Evolutionary conservation across 2,888 invertebrate genomes (phyloP).

Genomic region (Alcis repandata): DNA sequence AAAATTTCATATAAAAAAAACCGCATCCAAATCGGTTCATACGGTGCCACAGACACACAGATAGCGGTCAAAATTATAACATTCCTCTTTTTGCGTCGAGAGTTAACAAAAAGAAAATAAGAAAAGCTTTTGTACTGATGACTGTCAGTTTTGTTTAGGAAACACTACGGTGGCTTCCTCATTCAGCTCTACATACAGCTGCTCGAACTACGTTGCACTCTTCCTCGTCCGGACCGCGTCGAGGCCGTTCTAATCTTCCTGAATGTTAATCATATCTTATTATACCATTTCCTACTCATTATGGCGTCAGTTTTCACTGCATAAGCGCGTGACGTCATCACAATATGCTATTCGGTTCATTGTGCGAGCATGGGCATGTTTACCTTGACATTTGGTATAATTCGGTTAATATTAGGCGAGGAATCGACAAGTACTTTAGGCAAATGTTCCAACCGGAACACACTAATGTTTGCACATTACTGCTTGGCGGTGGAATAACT

Average conservation of each 20-base stretch:
- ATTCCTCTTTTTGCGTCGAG: too few species aligned
- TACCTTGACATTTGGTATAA: constrained; percentile 39
- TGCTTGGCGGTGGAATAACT: too few species aligned
- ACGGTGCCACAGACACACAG: too few species aligned
- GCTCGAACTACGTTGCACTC: constrained; percentile 44
- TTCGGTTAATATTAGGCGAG: constrained; percentile 5
- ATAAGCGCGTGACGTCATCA: constrained; percentile 20
- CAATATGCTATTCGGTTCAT: constrained; percentile 3
- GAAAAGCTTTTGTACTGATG: not conserved
- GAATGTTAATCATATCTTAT: constrained; percentile 48
- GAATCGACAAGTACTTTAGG: not conserved
- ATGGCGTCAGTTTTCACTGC: constrained; percentile 40
- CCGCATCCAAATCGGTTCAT: too few species aligned
- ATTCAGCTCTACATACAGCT: not conserved
- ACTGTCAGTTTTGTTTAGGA: not conserved
- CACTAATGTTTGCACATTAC: too few species aligned
- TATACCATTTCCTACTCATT: constrained; percentile 48
- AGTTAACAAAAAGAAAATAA: too few species aligned
- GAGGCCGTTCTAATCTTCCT: constrained; percentile 67
- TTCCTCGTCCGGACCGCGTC: constrained; percentile 68
- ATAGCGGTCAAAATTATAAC: too few species aligned
- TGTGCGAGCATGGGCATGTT: constrained; percentile 1
- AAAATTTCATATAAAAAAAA: too few species aligned
- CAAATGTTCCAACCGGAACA: too few species aligned
- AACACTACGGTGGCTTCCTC: not conserved